Evolutionary conservation across 2,113 vertebrate genomes (phyloP), one percentile per base, ranked within the genome.

Genomic region (Callospermophilus lateralis): DNA sequence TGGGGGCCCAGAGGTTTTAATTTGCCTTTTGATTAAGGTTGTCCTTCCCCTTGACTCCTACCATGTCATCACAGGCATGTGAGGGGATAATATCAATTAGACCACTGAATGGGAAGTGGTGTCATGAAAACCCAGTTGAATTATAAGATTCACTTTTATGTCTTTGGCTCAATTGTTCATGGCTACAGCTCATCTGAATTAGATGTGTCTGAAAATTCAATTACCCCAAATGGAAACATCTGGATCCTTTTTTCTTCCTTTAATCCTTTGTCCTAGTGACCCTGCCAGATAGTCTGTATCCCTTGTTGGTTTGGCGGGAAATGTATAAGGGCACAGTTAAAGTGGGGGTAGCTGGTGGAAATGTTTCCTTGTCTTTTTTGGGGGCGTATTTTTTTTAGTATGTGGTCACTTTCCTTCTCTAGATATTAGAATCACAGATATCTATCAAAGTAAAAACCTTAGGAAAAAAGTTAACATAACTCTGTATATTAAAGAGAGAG

Each of bases 201-300:
- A 95, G 89, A 97, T 93, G 93, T 94, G 73, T 97, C 96, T 97
- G 96, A 97, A 97, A 97, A 97, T 96, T 97, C 96, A 97, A 95
- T 97, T 97, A 96, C 12, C 28, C 84, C 84, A 97, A 97, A 87
- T 97, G 90, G 90, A 93, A 97, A 97, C 97, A 98, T 97, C 97
- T 98, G 97, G 96, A 96, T 96, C 92, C 77, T 86, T 93, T 97
- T 95, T 93, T 91, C 93, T 68, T 79, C 89, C 84, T 97, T 98
- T 98, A 97, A 97, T 98, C 91, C 90, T 97, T 94, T 95, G 87
- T 97, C 94, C 67, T 97, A 79, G 93, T 81, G 89, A 93, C 74
- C 95, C 68, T 97, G 90, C 95, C 95, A 97, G 80, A 93, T 45
- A 95, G 89, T 96, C 87, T 80, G 70, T 93, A 96, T 95, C 72